Base-by-base conservation (phyloP, 1,140 invertebrate genomes). In the Drosophila insularis region DNA sequence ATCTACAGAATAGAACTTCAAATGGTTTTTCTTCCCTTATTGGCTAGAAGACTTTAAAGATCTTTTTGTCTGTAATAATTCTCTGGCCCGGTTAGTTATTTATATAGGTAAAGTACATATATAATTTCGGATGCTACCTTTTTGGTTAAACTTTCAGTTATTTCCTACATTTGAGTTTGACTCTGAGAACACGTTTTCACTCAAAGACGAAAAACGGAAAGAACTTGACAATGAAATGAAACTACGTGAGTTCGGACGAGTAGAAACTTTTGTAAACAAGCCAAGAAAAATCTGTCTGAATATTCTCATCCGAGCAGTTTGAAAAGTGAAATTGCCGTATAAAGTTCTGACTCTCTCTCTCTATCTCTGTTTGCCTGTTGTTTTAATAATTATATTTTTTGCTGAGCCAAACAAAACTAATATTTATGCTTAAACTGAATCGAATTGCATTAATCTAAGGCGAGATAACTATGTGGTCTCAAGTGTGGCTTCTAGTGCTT, bases 171-270 rank as follows among this genome's bases (percentile, higher is more conserved):
- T 67, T 56, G 11, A 70, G 60, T 53, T 73, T 63, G 59, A 64
- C 53, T 35, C 17, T n/a, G 60, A 71, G 63, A 62, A 70, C 81
- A 86, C 81, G 81, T 86, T 82, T 77, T 21, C 55, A 79, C 78
- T 86, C 68, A 69, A 69, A 63, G 43, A 21, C 13, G 17, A 43
- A 46, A 74, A 31, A 71, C 69, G 67, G 62, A 59, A 56, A 50
- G 58, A 50, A 50, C 17, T 37, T 35, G 23, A 63, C 35, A 72
- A 61, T 74, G 55, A 50, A 82, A 76, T 46, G 61, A 21, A 19
- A 32, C 35, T 89, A 87, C 82, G 82, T 87, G 82, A 72, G 63
- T 35, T 68, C 63, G n/a, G n/a, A 76, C 69, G 65, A 73, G 40
- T 58, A 73, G 40, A 61, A 59, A 53, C 21, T 40, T 27, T 31